Percentiles rank a stretch among this genome's conserved stretches.
Conservation (phyloP, 2,797 vertebrate genomes). For the Ataeniobius toweri region DNA sequence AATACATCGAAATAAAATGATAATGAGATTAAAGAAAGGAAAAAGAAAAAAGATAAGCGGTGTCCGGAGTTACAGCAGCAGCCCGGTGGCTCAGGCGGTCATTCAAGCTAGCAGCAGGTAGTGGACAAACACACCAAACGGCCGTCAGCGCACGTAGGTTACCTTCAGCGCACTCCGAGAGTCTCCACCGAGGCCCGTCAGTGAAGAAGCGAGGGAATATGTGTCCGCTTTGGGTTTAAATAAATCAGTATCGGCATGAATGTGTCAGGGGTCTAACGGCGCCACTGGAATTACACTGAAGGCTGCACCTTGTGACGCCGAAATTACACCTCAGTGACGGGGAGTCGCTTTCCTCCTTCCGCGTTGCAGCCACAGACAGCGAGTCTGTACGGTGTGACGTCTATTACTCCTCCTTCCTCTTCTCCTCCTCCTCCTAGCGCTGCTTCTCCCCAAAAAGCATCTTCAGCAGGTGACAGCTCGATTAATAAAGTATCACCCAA, state of each 20-base stretch:
- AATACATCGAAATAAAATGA: background rate
- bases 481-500: background rate
- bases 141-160: constrained; percentile 34
- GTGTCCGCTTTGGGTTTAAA: constrained; percentile 3
- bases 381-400: constrained; percentile 18
- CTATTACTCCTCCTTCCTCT: constrained; percentile 21
- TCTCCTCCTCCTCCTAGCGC: background rate
- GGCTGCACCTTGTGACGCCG: constrained; percentile 64
- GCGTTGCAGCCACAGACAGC: constrained; percentile 65
- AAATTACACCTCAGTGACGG: constrained; percentile 82
- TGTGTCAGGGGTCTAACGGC: background rate
- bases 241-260: background rate
- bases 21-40: background rate
- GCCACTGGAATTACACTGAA: background rate
- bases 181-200: constrained; percentile 45
- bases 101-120: constrained; percentile 50
- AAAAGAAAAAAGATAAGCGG: constrained; percentile 43
- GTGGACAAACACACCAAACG: constrained; percentile 28
- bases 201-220: background rate
- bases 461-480: background rate
- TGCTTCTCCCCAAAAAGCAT: too few species aligned
- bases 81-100: constrained; percentile 22
- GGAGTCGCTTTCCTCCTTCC: constrained; percentile 78
- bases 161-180: constrained; percentile 58
- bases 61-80: constrained; percentile 7